Conservation (phyloP, 23 tunicate genomes). For the Halocynthia roretzi region DNA sequence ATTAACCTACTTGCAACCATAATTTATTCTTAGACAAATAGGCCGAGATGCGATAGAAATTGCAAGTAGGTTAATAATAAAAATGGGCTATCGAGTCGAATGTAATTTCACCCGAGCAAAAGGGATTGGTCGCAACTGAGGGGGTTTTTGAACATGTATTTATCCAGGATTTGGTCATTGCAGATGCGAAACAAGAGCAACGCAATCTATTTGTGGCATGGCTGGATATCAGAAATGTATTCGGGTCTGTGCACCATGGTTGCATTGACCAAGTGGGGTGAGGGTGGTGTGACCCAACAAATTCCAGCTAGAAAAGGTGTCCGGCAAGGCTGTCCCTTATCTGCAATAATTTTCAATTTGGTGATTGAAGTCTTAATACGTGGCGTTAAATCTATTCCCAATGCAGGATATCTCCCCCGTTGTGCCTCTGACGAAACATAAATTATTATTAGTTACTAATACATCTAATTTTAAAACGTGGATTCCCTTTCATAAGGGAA, state of each 20-base stretch:
- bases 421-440: not conserved
- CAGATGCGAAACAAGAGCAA: not conserved
- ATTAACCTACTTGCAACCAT: too few species aligned
- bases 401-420: not conserved
- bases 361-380: constrained; percentile 3
- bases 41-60: too few species aligned
- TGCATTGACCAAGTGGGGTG: not conserved
- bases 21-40: too few species aligned
- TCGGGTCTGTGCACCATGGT: too few species aligned
- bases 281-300: not conserved
- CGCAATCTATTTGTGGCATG: too few species aligned
- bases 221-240: too few species aligned
- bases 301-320: constrained; percentile 4
- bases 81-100: not conserved
- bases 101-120: constrained; percentile 4
- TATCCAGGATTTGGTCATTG: not conserved
- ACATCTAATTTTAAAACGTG: too few species aligned
- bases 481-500: too few species aligned
- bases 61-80: too few species aligned
- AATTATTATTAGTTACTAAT: not conserved
- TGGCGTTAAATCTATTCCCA: not conserved
- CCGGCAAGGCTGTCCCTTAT: constrained; percentile 22
- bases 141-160: constrained; percentile 10
- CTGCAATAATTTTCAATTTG: constrained; percentile 11
- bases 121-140: constrained; percentile 5